Evolutionary conservation across 2,113 vertebrate genomes (phyloP), one percentile per base, ranked within the genome.

Genomic region (Apodemus sylvaticus): DNA sequence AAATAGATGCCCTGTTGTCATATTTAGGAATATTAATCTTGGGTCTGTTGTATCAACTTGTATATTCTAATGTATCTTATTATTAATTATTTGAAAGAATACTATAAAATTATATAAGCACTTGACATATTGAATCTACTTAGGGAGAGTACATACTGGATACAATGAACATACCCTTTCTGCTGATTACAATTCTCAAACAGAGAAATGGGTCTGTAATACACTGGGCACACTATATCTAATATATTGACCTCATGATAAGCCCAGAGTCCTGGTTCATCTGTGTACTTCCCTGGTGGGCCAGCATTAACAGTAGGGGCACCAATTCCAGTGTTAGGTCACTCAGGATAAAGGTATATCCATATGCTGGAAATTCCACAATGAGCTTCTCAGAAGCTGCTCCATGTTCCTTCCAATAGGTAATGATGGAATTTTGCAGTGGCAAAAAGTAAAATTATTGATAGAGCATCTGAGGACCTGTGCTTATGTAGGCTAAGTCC

Each of bases 331-430:
- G 94, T 98, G 92, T 98, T 76, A 1, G 93, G 83, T 97, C 98
- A 77, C 98, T 98, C 79, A 99, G 98, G 1, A 36, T 97, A 97
- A 98, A 99, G 94, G 71, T 98, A 51, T 98, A 98, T 12, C 99
- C 99, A 0, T 99, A 99, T 39, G 99, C 98, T 86, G 99, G 98
- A 97, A 99, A 99, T 66, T 98, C 99, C 97, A 99, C 98, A 20
- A 99, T 95, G 26, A 99, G 98, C 92, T 99, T 99, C 97, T 98
- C 96, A 91, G 98, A 98, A 36, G 98, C 98, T 13, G 98, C 98
- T 29, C 99, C 99, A 0, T 98, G 98, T 94, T 93, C 97, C 98
- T 98, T 98, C 99, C 99, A 99, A 48, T 99, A 99, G 10, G 98
- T 98, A 98, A 99, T 98, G 55, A 98, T 98, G 0, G 99, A 99